These are phyloP conservation scores for Naja naja DNA, from an alignment of 2,113 vertebrate species.

Conservation along the genomic window DNA sequence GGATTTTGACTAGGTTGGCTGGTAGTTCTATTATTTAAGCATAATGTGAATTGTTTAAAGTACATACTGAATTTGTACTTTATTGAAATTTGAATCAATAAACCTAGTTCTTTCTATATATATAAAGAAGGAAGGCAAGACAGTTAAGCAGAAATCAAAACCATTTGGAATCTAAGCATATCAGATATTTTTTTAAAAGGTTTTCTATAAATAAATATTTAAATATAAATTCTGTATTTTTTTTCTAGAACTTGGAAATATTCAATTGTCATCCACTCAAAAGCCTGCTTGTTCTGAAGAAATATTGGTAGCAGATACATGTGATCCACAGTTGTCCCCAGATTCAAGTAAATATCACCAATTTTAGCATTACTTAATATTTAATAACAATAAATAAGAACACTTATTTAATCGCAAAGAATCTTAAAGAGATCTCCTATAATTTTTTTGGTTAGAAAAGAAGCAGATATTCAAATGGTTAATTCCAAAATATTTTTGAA, in stretches of 20 bases:
- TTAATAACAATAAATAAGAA: slow-evolving; percentile 8
- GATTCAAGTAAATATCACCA: slow-evolving; percentile 59
- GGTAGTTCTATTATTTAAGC: neutral
- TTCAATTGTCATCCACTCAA: slow-evolving; percentile 57
- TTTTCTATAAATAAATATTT: slow-evolving; percentile 3
- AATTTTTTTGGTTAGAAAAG: neutral
- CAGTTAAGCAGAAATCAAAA: neutral
- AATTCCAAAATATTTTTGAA: neutral
- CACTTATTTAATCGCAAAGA: slow-evolving; percentile 18
- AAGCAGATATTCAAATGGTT: neutral
- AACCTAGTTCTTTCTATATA: neutral
- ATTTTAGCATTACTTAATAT: slow-evolving; percentile 12
- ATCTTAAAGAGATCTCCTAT: neutral
- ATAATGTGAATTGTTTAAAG: neutral
- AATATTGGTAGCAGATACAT: slow-evolving; percentile 86
- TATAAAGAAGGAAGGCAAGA: neutral
- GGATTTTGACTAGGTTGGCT: neutral
- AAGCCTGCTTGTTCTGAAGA: slow-evolving; percentile 56
- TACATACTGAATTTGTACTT: neutral
- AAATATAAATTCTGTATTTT: neutral
- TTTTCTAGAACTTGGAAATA: slow-evolving; percentile 64
- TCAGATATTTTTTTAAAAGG: neutral
- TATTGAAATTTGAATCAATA: neutral
- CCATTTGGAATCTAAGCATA: neutral
- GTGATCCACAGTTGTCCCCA: slow-evolving; percentile 72